A percentile compares a stretch with the other conserved stretches of the same genome.
phyloP scores from a whole-genome alignment of 2,888 invertebrate genomes.

The Norana najaformis region DNA sequence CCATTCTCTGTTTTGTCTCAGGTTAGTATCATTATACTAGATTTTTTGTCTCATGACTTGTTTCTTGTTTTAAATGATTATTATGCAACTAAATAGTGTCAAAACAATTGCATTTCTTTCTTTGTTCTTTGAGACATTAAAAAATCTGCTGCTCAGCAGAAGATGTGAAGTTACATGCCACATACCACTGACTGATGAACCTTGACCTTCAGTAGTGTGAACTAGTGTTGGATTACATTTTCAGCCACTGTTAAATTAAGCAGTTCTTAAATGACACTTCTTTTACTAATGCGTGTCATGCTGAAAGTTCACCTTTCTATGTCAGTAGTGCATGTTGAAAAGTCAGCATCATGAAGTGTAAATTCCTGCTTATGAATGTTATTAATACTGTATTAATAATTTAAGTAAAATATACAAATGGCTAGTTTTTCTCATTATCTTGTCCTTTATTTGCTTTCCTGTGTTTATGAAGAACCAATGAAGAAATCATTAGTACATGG shows the following conservation, averaged over 20 bases:
- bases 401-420: not conserved
- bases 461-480: not conserved
- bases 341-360: not conserved
- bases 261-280: not conserved
- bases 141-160: not conserved
- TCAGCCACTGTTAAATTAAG: not conserved
- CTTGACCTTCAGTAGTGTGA: not conserved
- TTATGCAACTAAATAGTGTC: not conserved
- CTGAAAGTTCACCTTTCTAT: not conserved
- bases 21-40: not conserved
- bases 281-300: not conserved
- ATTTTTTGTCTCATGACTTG: not conserved
- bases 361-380: not conserved
- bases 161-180: not conserved
- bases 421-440: not conserved
- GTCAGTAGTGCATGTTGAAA: not conserved
- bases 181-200: not conserved
- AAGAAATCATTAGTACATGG: not conserved
- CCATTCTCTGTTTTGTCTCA: conserved; percentile 10
- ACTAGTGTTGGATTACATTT: not conserved
- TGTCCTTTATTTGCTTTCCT: not conserved
- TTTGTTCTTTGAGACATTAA: not conserved
- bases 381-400: not conserved
- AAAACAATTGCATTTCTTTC: not conserved
- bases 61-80: not conserved